Evolutionary conservation across 2,888 invertebrate genomes (phyloP), one percentile per base, ranked within the genome.

Genomic region (Ernsta delagoae): DNA sequence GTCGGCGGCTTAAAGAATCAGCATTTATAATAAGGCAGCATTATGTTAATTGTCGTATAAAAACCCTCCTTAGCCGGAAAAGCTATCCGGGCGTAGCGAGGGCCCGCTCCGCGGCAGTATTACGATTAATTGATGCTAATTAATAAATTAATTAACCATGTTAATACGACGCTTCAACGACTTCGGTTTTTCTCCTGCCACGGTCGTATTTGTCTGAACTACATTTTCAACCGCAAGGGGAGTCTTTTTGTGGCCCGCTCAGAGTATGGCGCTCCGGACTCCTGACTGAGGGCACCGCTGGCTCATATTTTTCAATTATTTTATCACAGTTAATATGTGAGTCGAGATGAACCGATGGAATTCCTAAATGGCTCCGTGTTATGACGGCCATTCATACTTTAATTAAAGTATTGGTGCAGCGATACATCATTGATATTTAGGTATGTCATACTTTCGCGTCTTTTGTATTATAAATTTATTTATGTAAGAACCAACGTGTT

Each of bases 131-230:
- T 89, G 86, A 89, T 89, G 89, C 83, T 89, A 90, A 92, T 90
- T 89, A 90, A 90, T 92, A 89, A 90, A 92, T 90, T 88, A 91
- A 91, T 91, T 90, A 90, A 83, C 85, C 87, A 90, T 90, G 88
- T 87, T 88, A 88, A 88, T 89, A 86, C 83, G 77, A 86, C 87
- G 90, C 86, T 83, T 84, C 82, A 85, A 80, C 80, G 82, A 80
- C 76, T 85, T 81, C 78, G 77, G 82, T 89, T 89, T 89, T 90
- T 90, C 82, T 81, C 75, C 75, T 72, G 79, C 78, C 84, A 84
- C 82, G 82, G 78, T 79, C 77, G 78, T 82, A 83, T 84, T 86
- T 82, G 83, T 86, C 80, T 73, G 79, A 79, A 77, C 81, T 84
- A 84, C 84, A 84, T 88, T 87, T 83, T 86, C 84, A 85, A 79